Evolutionary conservation across 2,888 invertebrate species (phyloP).

Genomic region (Noctuana brunneofusca): DNA sequence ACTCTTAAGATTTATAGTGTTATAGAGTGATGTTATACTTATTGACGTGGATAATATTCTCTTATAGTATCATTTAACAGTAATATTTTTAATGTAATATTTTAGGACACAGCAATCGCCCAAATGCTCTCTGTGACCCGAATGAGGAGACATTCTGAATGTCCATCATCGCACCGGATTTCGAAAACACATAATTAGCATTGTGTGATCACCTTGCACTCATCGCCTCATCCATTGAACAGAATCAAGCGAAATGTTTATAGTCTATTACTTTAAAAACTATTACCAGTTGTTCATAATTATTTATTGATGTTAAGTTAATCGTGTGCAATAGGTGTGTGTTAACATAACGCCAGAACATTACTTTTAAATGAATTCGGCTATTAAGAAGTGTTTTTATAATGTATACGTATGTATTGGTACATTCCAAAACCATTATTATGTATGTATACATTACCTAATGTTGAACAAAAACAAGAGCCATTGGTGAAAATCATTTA

Average conservation of each 20-base stretch:
- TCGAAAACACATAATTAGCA: constrained; percentile 5
- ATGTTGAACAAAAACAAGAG: background rate
- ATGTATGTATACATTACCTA: background rate
- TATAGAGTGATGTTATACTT: no score
- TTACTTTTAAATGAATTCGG: background rate
- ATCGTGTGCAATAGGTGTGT: background rate
- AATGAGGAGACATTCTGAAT: constrained; percentile 57
- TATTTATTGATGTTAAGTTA: background rate
- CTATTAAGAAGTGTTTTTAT: background rate
- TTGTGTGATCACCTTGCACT: constrained; percentile 8
- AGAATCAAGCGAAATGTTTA: background rate
- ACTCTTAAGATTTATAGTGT: no score
- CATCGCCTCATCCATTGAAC: constrained; percentile 4
- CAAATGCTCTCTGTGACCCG: constrained; percentile 78
- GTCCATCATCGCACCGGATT: constrained; percentile 45
- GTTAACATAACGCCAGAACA: background rate
- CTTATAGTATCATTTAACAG: background rate
- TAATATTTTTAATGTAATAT: constrained; percentile 52
- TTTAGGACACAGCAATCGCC: constrained; percentile 71
- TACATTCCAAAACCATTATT: no score
- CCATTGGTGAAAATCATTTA: background rate
- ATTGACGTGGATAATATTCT: background rate
- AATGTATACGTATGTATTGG: background rate
- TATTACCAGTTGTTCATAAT: background rate
- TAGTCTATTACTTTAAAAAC: background rate